Evolutionary conservation across 37 sponge, comb jelly and placozoan genomes (phyloP).

Genomic region (Lycopodina hypogea): DNA sequence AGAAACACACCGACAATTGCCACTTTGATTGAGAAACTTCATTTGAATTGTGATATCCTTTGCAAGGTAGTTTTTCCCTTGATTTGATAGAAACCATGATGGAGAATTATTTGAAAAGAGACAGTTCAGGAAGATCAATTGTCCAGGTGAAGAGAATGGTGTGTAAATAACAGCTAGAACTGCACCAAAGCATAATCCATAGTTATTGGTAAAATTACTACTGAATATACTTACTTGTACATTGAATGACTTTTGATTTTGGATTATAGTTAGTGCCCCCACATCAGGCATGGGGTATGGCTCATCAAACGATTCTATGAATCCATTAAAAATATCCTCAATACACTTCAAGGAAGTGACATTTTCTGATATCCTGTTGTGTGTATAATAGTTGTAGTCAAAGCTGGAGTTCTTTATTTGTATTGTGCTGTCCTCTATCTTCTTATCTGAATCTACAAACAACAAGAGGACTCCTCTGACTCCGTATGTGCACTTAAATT

Average conservation of each 20-base stretch:
- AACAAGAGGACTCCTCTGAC: neutral
- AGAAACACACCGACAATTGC: neutral
- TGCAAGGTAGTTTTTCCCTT: constrained; percentile 13
- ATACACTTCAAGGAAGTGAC: neutral
- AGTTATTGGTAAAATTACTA: constrained; percentile 6
- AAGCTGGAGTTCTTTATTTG: neutral
- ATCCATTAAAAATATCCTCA: neutral
- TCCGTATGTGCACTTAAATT: neutral
- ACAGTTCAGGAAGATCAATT: neutral
- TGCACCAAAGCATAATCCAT: constrained; percentile 13
- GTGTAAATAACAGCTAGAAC: neutral
- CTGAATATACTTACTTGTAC: neutral
- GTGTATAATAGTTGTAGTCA: constrained; percentile 2
- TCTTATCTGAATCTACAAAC: neutral
- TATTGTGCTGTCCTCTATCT: neutral
- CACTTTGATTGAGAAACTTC: neutral
- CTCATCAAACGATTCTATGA: neutral
- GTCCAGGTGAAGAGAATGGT: neutral
- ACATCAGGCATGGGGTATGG: neutral
- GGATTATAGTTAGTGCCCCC: constrained; percentile 17
- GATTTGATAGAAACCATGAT: neutral
- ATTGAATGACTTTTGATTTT: neutral
- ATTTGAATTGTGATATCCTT: neutral
- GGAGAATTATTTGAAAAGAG: constrained; percentile 3
- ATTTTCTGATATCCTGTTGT: too few relatives aligned